Base-by-base conservation (phyloP, 2,113 vertebrate genomes). In the Pantherophis guttatus region DNA sequence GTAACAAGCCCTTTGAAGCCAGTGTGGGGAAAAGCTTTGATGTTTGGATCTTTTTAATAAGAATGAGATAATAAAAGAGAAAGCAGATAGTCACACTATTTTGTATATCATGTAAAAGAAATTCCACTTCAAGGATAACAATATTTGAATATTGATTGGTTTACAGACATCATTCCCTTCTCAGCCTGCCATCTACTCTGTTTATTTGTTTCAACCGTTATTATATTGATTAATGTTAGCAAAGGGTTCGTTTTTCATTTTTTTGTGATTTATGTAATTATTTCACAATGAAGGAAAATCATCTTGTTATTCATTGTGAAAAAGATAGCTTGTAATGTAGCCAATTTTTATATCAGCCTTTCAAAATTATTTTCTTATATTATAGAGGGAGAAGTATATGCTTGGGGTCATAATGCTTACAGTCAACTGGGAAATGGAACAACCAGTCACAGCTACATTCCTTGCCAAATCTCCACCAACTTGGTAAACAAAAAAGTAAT, bases 331-430 rank as follows among this genome's bases (percentile, higher is more conserved):
- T 54, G 50, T 54, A 54, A 54, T 70, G 11, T 87, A 29, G 39
- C 48, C 33, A 54, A 29, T 58, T 58, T 70, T 53, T 33, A 8
- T 86, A 29, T 44, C 33, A 19, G n/a, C 9, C 4, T 92, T 92
- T 70, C 54, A 65, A 65, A 54, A 19, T 29, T 86, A 4, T 91
- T 19, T 65, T 11, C 95, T 93, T 96, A 93, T 94, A 0, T 88
- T 97, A 86, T 91, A 99, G 99, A 99, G 95, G 99, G 99, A 96
- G 99, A 99, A 95, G 98, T 99, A 54, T 99, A 98, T 96, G 98
- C 99, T 0, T 99, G 99, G 99, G 99, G 99, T 52, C 99, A 99
- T 95, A 99, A 99, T 94, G 98, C 99, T 90, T 99, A 99, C 50
- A 99, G 98, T 96, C 99, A 99, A 94, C 94, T 99, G 92, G 99